Evolutionary conservation across 2,113 vertebrate genomes (phyloP).

Genomic region (Heterotis niloticus): DNA sequence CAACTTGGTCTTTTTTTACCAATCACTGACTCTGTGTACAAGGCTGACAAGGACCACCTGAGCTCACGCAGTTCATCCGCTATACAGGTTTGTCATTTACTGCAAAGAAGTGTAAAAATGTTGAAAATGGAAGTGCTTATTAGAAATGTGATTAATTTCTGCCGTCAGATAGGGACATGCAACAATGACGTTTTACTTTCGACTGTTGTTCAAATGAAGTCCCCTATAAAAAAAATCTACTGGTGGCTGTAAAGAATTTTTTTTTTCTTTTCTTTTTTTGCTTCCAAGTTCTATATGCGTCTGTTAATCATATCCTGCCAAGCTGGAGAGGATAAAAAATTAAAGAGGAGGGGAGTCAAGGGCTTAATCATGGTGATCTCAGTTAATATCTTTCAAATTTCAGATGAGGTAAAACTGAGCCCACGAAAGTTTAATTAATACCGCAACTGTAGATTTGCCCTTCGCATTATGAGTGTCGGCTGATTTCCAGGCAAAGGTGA

Average conservation of each 20-base stretch:
- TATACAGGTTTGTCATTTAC: too few species aligned
- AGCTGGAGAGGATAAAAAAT: constrained; percentile 23
- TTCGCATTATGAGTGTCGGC: background rate
- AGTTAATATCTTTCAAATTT: constrained; percentile 27
- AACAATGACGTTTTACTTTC: too few species aligned
- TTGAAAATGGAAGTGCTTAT: too few species aligned
- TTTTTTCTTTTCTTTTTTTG: background rate
- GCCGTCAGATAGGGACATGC: too few species aligned
- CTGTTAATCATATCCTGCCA: constrained; percentile 24
- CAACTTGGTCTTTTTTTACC: too few species aligned
- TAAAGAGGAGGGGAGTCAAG: constrained; percentile 24
- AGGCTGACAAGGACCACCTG: too few species aligned
- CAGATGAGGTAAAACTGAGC: constrained; percentile 21
- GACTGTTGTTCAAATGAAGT: background rate
- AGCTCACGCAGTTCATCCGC: too few species aligned
- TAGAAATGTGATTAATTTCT: too few species aligned
- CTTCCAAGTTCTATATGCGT: background rate
- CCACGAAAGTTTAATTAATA: constrained; percentile 26
- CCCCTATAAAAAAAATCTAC: background rate
- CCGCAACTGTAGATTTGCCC: constrained; percentile 11
- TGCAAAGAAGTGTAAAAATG: too few species aligned
- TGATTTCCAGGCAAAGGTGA: constrained; percentile 13
- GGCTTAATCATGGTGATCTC: constrained; percentile 25
- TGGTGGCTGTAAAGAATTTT: constrained; percentile 1
- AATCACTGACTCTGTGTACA: too few species aligned